Evolutionary conservation across 2,113 vertebrate genomes (phyloP).

Genomic region (Scortum barcoo): DNA sequence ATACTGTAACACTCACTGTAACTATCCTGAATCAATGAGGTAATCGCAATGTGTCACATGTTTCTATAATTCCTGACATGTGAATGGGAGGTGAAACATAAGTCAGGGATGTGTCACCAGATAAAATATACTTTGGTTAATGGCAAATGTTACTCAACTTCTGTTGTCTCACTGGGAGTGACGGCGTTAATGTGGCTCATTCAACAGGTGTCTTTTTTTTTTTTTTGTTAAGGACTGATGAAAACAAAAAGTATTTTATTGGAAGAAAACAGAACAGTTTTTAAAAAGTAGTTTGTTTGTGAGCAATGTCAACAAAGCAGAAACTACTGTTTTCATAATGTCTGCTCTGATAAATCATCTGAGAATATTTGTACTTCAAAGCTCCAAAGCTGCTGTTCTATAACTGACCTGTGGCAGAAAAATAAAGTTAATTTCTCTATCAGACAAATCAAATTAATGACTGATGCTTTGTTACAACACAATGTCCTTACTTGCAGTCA

Average conservation of each 20-base stretch:
- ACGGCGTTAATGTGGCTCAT: background rate
- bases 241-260: no score
- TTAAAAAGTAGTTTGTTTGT: background rate
- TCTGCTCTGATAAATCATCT: background rate
- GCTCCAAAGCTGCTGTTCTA: background rate
- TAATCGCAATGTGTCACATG: background rate
- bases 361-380: background rate
- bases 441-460: background rate
- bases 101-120: constrained; percentile 1
- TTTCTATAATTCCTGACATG: background rate
- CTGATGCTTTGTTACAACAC: background rate
- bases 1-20: background rate
- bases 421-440: background rate
- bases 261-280: no score
- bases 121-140: background rate
- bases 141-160: background rate
- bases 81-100: constrained; percentile 1
- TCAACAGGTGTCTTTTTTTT: background rate
- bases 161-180: background rate
- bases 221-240: no score
- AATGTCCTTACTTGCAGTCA: background rate
- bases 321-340: background rate
- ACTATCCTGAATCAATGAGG: background rate
- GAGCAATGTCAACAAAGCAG: background rate
- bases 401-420: no score